These are phyloP conservation scores for Perizoma flavofasciatum DNA, from an alignment of 2,888 invertebrate genomes.

Conservation along the genomic window DNA sequence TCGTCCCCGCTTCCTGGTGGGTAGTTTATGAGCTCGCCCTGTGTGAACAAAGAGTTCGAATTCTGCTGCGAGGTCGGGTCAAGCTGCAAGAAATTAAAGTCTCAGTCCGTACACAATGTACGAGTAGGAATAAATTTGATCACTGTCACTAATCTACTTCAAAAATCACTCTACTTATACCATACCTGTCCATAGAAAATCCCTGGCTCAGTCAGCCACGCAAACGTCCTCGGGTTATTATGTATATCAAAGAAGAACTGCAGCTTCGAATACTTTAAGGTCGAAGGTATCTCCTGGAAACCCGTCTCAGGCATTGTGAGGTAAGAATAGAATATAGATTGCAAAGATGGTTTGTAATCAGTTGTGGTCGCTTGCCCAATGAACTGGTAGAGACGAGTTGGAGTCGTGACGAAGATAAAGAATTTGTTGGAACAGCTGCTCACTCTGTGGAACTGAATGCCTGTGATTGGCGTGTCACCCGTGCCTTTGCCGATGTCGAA, in stretches of 20 bases:
- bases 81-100: constrained; percentile 60
- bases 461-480: constrained; percentile 92
- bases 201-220: constrained; percentile 94
- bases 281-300: constrained; percentile 89
- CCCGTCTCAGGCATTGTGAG: constrained; percentile 88
- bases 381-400: constrained; percentile 94
- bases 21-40: constrained; percentile 71
- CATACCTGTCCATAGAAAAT: constrained; percentile 90
- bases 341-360: constrained; percentile 91
- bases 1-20: constrained; percentile 62
- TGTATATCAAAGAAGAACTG: constrained; percentile 89
- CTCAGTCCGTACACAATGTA: not conserved
- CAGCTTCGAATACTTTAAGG: constrained; percentile 89
- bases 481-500: constrained; percentile 94
- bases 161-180: no score
- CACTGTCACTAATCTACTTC: no score
- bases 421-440: constrained; percentile 87
- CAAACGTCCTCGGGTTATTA: constrained; percentile 90
- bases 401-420: constrained; percentile 93
- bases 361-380: constrained; percentile 87
- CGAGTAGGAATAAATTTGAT: no score
- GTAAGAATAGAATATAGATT: constrained; percentile 91
- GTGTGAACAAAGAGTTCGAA: constrained; percentile 75
- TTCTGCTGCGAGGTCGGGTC: constrained; percentile 78
- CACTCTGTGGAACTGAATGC: constrained; percentile 91